Evolutionary conservation across 2,888 invertebrate species (phyloP).

Genomic region (Falcaria lacertinaria): DNA sequence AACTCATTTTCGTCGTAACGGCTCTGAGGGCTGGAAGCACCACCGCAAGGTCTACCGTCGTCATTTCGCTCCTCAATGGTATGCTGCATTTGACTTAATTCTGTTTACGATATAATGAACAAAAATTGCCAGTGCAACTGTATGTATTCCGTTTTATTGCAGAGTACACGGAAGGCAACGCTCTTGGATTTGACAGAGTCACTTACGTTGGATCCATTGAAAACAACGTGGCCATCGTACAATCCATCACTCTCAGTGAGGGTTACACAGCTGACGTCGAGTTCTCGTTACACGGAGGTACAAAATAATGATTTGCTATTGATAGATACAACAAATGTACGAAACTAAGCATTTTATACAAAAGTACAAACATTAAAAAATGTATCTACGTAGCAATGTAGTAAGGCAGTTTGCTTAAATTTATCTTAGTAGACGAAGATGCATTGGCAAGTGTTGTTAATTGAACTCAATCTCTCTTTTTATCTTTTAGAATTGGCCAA

Average conservation of each 20-base stretch:
- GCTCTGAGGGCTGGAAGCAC: conserved; percentile 21
- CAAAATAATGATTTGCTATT: background rate
- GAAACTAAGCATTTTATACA: too few species aligned
- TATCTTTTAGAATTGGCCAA: conserved; percentile 16
- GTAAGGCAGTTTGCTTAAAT: too few species aligned
- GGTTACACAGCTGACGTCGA: conserved; percentile 21
- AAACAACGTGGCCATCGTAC: conserved; percentile 10
- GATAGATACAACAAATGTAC: too few species aligned
- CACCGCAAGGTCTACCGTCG: conserved; percentile 20
- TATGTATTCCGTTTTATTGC: conserved; percentile 7
- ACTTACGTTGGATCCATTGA: conserved; percentile 25
- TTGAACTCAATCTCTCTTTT: background rate
- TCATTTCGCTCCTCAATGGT: conserved; percentile 23
- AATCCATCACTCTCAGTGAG: conserved; percentile 21
- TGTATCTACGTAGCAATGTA: too few species aligned
- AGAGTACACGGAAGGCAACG: conserved; percentile 10
- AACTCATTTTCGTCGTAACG: conserved; percentile 21
- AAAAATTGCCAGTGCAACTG: too few species aligned
- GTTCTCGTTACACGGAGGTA: conserved; percentile 23
- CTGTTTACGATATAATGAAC: too few species aligned
- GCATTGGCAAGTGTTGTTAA: too few species aligned
- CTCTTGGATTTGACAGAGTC: conserved; percentile 22
- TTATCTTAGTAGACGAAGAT: too few species aligned
- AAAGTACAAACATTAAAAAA: too few species aligned
- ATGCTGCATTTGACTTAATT: too few species aligned